phyloP scores from a whole-genome alignment of 1,140 invertebrate species.

The Xylocopa sonorina region DNA sequence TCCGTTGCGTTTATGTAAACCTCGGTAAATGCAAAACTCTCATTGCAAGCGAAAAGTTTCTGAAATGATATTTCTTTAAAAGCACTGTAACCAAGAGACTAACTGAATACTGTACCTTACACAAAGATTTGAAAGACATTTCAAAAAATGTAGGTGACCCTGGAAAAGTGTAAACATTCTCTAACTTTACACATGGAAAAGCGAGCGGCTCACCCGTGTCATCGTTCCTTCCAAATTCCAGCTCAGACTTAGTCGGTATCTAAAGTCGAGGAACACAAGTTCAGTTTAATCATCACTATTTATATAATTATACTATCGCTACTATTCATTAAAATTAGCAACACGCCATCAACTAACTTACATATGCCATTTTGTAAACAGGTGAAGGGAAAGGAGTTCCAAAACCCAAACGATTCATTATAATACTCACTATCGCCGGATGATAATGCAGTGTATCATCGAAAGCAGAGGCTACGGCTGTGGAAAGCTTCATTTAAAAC shows the following conservation, averaged over 20 bases:
- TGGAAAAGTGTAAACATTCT: constrained; percentile 91
- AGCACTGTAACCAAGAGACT: background rate
- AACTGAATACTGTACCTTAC: constrained; percentile 66
- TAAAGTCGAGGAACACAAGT: constrained; percentile 54
- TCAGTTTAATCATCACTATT: background rate
- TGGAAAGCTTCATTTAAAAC: background rate
- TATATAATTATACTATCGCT: too few relatives aligned
- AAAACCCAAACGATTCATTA: constrained; percentile 80
- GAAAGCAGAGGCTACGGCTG: constrained; percentile 88
- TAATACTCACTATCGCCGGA: constrained; percentile 84
- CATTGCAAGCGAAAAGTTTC: constrained; percentile 76
- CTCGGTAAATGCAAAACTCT: constrained; percentile 76
- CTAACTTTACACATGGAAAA: constrained; percentile 87
- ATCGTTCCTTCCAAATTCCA: constrained; percentile 78
- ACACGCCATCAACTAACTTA: constrained; percentile 61
- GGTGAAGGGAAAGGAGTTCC: constrained; percentile 74
- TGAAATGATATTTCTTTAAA: constrained; percentile 42
- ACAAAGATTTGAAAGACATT: constrained; percentile 83
- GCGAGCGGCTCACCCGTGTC: constrained; percentile 66
- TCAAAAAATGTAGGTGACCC: constrained; percentile 88
- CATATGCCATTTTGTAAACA: constrained; percentile 81
- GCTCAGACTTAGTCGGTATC: constrained; percentile 79
- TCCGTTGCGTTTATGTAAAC: constrained; percentile 81
- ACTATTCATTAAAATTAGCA: too few relatives aligned
- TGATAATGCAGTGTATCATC: constrained; percentile 83